Base-by-base conservation (phyloP, 2,113 vertebrate genomes). In the Daubentonia madagascariensis region DNA sequence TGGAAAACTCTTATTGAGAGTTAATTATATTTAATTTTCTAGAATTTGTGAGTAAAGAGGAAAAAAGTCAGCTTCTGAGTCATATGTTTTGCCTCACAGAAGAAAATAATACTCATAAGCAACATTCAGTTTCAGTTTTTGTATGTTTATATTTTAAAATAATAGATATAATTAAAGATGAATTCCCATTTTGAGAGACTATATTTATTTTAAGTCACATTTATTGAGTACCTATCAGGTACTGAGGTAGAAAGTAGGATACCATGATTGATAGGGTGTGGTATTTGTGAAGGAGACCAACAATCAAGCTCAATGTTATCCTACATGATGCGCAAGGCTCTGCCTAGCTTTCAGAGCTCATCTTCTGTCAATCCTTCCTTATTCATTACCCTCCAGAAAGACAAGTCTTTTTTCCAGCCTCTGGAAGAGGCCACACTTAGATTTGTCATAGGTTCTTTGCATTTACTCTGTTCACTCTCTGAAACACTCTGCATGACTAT, bases 11-110 rank as follows among this genome's bases (percentile, higher is more conserved):
- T 97, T 96, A 97, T 94, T 0, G 16, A 96, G 80, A 97, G 81
- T 97, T 98, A 95, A 97, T 97, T 96, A 83, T 83, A 95, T 95
- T 96, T 94, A 81, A 91, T 85, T 97, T 96, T 94, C 72, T 94
- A 86, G 76, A 97, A 96, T 96, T 92, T 94, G 37, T 91, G 67
- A 87, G 86, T 76, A 92, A 97, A 96, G 54, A 81, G 40, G 22
- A 22, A 63, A 94, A 81, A 72, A 84, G 35, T 78, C 32, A 85
- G 48, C 45, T 84, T 95, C 79, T 89, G 57, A 96, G 40, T 76
- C 63, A 45, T 90, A 91, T 85, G 63, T 78, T 97, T 95, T 95
- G 72, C 43, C 61, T 75, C 20, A 88, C 17, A 86, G 57, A 83
- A 85, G 57, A 95, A 96, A 92, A 72, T 63, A 96, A 92, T 88